Base-by-base conservation (phyloP, 1,140 invertebrate genomes). In the Ostrea edulis region DNA sequence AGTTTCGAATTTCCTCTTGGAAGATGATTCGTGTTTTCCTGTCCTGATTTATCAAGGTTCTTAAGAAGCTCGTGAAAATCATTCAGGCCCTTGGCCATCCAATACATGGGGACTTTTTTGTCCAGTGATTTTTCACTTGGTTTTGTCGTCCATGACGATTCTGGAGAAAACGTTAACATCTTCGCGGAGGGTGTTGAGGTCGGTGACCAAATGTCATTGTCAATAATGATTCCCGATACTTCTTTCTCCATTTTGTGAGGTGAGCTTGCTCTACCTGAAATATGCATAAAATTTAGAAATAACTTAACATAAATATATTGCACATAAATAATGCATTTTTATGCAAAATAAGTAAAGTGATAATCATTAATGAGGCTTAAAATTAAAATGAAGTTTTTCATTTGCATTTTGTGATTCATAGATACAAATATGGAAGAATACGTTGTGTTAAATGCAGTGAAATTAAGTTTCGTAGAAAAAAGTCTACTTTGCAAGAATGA, bases 381-480 rank as follows among this genome's bases (percentile, higher is more conserved):
- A 62, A 17, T 17, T 62, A n/a, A 62, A 62, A 62, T 62, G 17
- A 20, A 20, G 55, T 62, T 62, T 62, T 17, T 62, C 55, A 62
- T 62, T 62, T 62, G 55, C 55, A 62, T 62, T n/a, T 62, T 62
- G 55, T 62, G 55, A 62, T 62, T 62, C n/a, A 62, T 62, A 17
- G 4, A 62, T 62, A 7, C 14, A 62, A 62, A n/a, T n/a, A n/a
- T n/a, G n/a, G n/a, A 62, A 20, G 12, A 7, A 20, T 62, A 4
- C 20, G 35, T 44, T 44, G 35, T 44, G 35, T 44, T 44, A 44
- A 44, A 44, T 44, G 35, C 35, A 62, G 55, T 62, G 0, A 62
- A 17, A 62, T 55, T 20, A 8, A 62, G 17, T 62, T 62, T 20
- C 17, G 17, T 20, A 62, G 14, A 62, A 20, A 8, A 62, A 20